Evolutionary conservation across 2,113 vertebrate genomes (phyloP).

Genomic region (Drymodes brunneopygia): DNA sequence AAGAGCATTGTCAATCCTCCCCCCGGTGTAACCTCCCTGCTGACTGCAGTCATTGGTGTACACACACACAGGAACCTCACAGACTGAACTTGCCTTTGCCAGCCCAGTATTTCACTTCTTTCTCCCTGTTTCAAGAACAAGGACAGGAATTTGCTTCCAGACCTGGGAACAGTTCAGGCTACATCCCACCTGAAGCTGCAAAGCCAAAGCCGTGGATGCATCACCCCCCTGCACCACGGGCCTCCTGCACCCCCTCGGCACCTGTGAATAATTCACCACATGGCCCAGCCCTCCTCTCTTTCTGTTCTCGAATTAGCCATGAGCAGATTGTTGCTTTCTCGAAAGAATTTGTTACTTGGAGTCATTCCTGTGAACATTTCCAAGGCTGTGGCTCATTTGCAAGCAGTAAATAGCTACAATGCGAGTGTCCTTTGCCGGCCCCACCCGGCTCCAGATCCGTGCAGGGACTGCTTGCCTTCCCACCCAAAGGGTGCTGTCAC

Average conservation of each 20-base stretch:
- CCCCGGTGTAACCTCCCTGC: neutral
- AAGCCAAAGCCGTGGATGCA: neutral
- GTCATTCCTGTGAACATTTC: neutral
- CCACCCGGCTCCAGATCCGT: neutral
- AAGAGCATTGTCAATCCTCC: neutral
- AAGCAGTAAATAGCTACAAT: neutral
- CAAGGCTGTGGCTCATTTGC: neutral
- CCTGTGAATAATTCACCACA: neutral
- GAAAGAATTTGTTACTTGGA: neutral
- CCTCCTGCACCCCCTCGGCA: neutral
- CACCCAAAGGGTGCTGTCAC: neutral
- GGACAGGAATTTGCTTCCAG: neutral
- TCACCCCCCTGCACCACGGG: neutral
- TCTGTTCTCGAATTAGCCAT: neutral
- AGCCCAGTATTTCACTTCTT: neutral
- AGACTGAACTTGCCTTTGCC: neutral
- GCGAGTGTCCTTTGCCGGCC: fast-evolving
- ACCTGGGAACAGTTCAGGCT: neutral
- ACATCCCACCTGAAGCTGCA: neutral
- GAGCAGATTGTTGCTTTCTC: conserved; percentile 4
- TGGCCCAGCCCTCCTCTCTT: neutral
- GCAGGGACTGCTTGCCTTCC: neutral
- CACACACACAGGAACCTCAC: neutral
- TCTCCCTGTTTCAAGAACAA: neutral
- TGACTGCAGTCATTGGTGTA: neutral